phyloP scores from a whole-genome alignment of 2,113 vertebrate species.

The Oreochromis aureus region DNA sequence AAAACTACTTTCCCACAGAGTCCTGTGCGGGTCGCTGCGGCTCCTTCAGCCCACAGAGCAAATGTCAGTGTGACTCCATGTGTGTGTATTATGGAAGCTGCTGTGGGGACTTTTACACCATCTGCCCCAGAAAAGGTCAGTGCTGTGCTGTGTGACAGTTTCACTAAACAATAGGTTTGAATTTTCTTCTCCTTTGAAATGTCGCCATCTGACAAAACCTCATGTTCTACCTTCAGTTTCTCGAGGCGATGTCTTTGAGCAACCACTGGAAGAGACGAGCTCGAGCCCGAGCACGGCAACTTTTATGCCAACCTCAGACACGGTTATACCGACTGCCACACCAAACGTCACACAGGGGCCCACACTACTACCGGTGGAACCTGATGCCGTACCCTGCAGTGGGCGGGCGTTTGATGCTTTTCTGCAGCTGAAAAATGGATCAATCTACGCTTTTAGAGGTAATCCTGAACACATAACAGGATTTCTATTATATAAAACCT shows the following conservation, averaged over 20 bases:
- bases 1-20: slow-evolving; percentile 66
- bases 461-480: not conserved
- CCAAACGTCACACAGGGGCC: not conserved
- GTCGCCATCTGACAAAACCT: not conserved
- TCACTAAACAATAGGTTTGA: not conserved
- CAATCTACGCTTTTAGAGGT: slow-evolving; percentile 92
- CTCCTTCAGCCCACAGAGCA: slow-evolving; percentile 68
- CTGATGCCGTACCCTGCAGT: slow-evolving; percentile 70
- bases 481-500: not conserved
- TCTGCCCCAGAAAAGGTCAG: slow-evolving; percentile 82
- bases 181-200: not conserved
- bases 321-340: not conserved
- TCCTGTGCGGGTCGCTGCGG: slow-evolving; percentile 81
- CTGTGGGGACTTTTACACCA: slow-evolving; percentile 75
- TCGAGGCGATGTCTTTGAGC: slow-evolving; percentile 64
- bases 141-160: not conserved
- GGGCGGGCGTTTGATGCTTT: slow-evolving; percentile 86
- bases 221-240: slow-evolving; percentile 11
- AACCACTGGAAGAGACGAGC: not conserved
- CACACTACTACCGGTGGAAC: not conserved
- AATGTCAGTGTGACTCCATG: slow-evolving; percentile 90
- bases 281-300: not conserved
- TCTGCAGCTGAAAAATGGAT: slow-evolving; percentile 90
- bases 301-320: not conserved
- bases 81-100: slow-evolving; percentile 91